Evolutionary conservation across 2,888 invertebrate genomes (phyloP).

Genomic region (Blastobasis adustella): DNA sequence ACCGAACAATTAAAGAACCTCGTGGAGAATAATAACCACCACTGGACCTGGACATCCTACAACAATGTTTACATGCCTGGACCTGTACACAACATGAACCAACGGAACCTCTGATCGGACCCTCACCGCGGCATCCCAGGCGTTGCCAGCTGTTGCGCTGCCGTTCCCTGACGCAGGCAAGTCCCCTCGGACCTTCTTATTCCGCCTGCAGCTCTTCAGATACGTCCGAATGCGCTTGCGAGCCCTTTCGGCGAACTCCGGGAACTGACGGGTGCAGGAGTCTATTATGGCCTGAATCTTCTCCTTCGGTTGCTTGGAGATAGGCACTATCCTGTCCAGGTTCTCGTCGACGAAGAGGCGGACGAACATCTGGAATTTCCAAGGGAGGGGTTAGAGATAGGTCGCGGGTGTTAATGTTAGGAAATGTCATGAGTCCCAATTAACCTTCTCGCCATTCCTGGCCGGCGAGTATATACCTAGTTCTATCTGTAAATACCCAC

Average conservation of each 20-base stretch:
- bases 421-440: no score
- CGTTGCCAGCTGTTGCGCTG: slow-evolving; percentile 64
- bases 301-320: slow-evolving; percentile 97
- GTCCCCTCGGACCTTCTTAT: slow-evolving; percentile 92
- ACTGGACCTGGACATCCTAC: no score
- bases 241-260: slow-evolving; percentile 96
- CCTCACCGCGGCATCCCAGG: slow-evolving; percentile 92
- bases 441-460: no score
- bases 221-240: slow-evolving; percentile 96
- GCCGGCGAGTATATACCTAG: no score
- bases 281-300: slow-evolving; percentile 98
- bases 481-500: no score
- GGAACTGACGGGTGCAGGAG: slow-evolving; percentile 96
- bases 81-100: background rate
- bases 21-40: no score
- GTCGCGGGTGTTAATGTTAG: no score
- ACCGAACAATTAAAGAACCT: no score
- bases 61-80: no score
- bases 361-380: slow-evolving; percentile 91
- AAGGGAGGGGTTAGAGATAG: no score
- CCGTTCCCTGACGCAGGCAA: slow-evolving; percentile 56
- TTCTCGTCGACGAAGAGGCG: slow-evolving; percentile 97
- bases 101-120: slow-evolving; percentile 42
- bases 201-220: slow-evolving; percentile 94
- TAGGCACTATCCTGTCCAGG: slow-evolving; percentile 95